Base-by-base conservation (phyloP, 2,113 vertebrate species). In the Phyllostomus hastatus region DNA sequence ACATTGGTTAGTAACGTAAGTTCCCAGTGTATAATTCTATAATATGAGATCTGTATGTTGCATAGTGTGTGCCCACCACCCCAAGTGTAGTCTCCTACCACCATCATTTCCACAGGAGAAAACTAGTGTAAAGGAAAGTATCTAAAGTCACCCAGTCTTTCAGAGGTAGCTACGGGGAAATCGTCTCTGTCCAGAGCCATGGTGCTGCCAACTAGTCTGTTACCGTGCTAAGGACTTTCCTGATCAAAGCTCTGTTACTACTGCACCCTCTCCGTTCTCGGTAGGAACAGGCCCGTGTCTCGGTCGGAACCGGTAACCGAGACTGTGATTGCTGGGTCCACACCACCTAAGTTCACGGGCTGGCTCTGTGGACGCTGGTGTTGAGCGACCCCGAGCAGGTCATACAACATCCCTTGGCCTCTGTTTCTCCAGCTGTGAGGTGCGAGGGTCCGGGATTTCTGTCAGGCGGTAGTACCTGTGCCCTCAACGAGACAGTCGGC, bases 381-480 rank as follows among this genome's bases (percentile, higher is more conserved):
- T 22, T 33, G 0, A 64, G 52, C 67, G 88, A 79, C 33, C 31
- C 48, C 59, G 43, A 10, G 14, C 24, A 73, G n/a, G 12, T 35
- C 24, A 31, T 0, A 57, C 48, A 22, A 7, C 16, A 4, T 70
- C 31, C 82, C 48, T 76, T 86, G 35, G 24, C 11, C 3, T 80
- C 48, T 2, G 2, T 78, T 43, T 91, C 24, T 66, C 10, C n/a
- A 17, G 64, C 54, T 80, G 54, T 79, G 41, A 82, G 76, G 31
- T 54, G 91, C 48, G 24, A 28, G 46, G 17, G 12, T 70, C 7
- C 14, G 11, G 28, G 26, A 26, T 38, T 93, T 88, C n/a, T 35
- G 38, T 46, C 67, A 7, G 3, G 0, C 15, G 8, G 38, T 48
- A 20, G n/a, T 16, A 26, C 1, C 0, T 22, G 22, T 38, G 12